Conservation (phyloP, 2,888 invertebrate genomes). For the Scrobipalpa costella region DNA sequence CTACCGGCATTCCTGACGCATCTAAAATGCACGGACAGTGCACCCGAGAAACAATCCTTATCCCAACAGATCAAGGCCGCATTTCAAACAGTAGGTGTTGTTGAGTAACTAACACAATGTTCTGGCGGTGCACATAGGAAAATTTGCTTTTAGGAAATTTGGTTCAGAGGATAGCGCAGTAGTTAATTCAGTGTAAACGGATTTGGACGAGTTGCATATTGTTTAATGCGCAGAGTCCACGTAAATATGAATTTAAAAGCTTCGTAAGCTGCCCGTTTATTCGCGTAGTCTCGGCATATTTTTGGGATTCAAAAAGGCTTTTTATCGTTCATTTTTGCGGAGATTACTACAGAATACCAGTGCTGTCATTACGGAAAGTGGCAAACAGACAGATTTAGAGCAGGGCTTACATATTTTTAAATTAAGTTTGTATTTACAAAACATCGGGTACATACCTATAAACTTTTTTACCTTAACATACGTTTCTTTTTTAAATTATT, state of each 20-base stretch:
- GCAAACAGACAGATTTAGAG: not conserved
- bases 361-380: not conserved
- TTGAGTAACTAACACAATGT: conserved; percentile 53
- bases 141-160: conserved; percentile 66
- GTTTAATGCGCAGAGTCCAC: conserved; percentile 43
- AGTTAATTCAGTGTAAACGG: conserved; percentile 64
- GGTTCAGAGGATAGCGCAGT: conserved; percentile 49
- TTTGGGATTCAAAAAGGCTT: conserved; percentile 10
- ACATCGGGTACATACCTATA: too few species aligned
- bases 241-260: conserved; percentile 48
- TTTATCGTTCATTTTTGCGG: conserved; percentile 11
- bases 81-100: conserved; percentile 42
- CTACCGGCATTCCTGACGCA: conserved; percentile 55
- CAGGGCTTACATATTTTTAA: too few species aligned
- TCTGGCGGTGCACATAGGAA: conserved; percentile 57
- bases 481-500: not conserved
- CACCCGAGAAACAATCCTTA: conserved; percentile 47
- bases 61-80: conserved; percentile 47
- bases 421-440: too few species aligned
- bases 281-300: not conserved
- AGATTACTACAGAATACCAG: not conserved
- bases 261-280: conserved; percentile 29
- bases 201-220: conserved; percentile 53
- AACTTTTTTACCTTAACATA: not conserved
- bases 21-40: conserved; percentile 42